Conservation (phyloP, 2,797 vertebrate genomes). For the Petrocephalus sullivani region DNA sequence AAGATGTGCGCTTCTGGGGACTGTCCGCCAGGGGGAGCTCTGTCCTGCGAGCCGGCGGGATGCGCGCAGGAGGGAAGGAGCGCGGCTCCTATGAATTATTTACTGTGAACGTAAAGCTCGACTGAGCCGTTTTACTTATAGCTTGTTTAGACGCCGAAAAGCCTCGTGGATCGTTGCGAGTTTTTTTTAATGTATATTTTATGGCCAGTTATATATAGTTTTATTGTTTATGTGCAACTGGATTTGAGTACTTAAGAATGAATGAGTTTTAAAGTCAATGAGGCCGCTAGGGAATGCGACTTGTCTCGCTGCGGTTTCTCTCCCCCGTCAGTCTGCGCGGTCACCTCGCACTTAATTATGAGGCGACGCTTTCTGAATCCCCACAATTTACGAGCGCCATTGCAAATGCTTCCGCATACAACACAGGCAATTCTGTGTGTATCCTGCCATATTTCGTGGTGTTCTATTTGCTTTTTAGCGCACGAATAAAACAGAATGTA, state of each 20-base stretch:
- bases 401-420: slow-evolving; percentile 34
- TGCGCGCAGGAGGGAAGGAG: not conserved
- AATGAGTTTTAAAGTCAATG: slow-evolving; percentile 48
- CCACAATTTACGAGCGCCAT: slow-evolving; percentile 54
- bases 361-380: slow-evolving; percentile 39
- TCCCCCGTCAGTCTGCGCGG: slow-evolving; percentile 45
- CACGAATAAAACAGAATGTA: slow-evolving; percentile 43
- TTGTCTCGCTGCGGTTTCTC: slow-evolving; percentile 36
- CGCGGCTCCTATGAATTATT: not conserved
- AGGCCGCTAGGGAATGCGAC: slow-evolving; percentile 40
- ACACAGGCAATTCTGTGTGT: slow-evolving; percentile 58
- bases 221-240: slow-evolving; percentile 1
- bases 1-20: not conserved
- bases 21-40: not conserved
- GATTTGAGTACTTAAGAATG: slow-evolving; percentile 52
- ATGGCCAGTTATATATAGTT: not conserved
- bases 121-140: not conserved
- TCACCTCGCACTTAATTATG: slow-evolving; percentile 11
- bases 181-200: not conserved
- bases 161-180: not conserved
- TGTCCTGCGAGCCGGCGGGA: not conserved
- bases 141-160: not conserved
- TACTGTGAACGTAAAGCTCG: not conserved
- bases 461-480: slow-evolving; percentile 48
- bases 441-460: slow-evolving; percentile 44